phyloP scores from a whole-genome alignment of 2,888 invertebrate species.

The Mechanitis messenoides region DNA sequence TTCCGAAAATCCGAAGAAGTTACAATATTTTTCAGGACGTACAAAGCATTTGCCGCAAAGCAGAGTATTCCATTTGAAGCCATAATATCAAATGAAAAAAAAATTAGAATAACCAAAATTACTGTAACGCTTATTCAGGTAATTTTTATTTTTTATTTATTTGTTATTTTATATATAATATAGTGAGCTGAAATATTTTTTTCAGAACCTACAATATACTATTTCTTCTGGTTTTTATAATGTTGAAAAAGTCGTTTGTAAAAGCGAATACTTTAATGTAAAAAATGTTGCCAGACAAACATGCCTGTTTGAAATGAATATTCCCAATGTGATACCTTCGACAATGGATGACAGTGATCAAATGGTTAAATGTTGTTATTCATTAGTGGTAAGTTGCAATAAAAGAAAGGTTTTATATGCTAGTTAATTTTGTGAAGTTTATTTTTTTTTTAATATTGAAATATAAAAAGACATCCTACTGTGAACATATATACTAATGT shows the following conservation, averaged over 20 bases:
- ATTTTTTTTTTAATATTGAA: too few species aligned
- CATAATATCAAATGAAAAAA: slow-evolving; percentile 50
- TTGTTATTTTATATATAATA: background rate
- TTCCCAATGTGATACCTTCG: slow-evolving; percentile 55
- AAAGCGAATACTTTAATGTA: slow-evolving; percentile 42
- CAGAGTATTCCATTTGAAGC: slow-evolving; percentile 55
- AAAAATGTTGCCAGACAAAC: slow-evolving; percentile 42
- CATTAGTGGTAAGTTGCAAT: slow-evolving; percentile 46
- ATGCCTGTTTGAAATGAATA: slow-evolving; percentile 49
- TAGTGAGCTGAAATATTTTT: slow-evolving; percentile 22
- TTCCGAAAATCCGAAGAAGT: slow-evolving; percentile 45
- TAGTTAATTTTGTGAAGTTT: too few species aligned
- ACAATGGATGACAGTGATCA: slow-evolving; percentile 46
- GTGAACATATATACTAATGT: too few species aligned
- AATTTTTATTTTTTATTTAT: slow-evolving; percentile 20
- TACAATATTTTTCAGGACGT: slow-evolving; percentile 49
- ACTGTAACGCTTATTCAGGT: slow-evolving; percentile 52
- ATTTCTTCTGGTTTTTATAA: slow-evolving; percentile 51
- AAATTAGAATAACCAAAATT: slow-evolving; percentile 49
- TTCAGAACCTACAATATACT: slow-evolving; percentile 55
- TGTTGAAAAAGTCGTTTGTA: slow-evolving; percentile 47
- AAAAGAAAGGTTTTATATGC: too few species aligned
- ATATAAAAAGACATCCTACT: too few species aligned
- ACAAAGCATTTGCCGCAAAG: slow-evolving; percentile 49
- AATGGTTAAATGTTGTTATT: slow-evolving; percentile 57